These are phyloP conservation scores for Esox masquinongy DNA, from an alignment of 2,797 vertebrate species.

Conservation along the genomic window DNA sequence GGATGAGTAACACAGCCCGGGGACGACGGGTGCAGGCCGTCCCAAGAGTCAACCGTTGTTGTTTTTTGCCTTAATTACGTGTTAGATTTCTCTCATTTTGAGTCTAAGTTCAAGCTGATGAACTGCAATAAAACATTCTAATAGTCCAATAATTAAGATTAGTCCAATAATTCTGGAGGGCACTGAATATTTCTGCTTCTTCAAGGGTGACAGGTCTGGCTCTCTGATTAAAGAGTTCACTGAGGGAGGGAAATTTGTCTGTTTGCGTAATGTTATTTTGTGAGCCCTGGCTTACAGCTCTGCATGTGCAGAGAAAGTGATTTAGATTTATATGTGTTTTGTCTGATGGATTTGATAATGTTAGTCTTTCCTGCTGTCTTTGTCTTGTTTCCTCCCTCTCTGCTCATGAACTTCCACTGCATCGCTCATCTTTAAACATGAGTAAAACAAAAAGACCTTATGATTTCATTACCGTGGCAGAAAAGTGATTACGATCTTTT, in stretches of 20 bases:
- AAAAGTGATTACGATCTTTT: constrained; percentile 10
- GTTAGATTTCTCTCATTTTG: no score
- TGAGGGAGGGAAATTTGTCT: constrained; percentile 31
- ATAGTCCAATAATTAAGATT: no score
- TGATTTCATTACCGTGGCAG: not conserved
- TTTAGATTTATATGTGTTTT: constrained; percentile 8
- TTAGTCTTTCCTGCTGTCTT: not conserved
- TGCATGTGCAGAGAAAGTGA: not conserved
- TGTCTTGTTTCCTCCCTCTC: constrained; percentile 4
- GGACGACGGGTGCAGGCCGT: no score
- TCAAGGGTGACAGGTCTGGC: constrained; percentile 25
- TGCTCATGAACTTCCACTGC: not conserved
- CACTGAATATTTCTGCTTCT: no score
- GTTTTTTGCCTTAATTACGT: no score
- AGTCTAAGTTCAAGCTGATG: no score
- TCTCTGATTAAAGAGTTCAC: constrained; percentile 34
- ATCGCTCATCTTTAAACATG: not conserved
- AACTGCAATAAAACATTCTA: no score
- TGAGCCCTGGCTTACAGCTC: not conserved
- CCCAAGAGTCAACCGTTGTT: no score
- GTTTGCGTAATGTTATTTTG: constrained; percentile 21
- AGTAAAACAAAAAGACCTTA: constrained; percentile 2
- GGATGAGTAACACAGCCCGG: no score
- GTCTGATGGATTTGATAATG: not conserved
- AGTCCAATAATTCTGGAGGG: no score